phyloP scores from a whole-genome alignment of 1,140 invertebrate genomes.

The Grapholita molesta region DNA sequence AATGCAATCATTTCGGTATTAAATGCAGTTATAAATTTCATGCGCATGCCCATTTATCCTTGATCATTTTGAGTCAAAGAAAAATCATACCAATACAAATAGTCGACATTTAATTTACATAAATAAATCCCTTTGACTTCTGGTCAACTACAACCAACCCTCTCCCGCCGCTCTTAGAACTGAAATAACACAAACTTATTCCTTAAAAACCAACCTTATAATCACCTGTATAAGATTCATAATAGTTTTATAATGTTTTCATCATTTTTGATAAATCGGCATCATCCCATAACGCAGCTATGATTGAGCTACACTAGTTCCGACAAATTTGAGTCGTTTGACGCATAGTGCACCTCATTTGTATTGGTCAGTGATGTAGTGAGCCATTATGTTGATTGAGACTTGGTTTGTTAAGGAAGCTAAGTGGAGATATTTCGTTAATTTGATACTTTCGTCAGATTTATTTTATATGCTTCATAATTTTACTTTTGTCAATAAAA shows the following conservation, averaged over 20 bases:
- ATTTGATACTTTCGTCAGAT: background rate
- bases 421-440: background rate
- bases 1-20: too few species aligned
- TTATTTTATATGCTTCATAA: background rate
- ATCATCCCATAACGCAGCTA: constrained; percentile 32
- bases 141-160: background rate
- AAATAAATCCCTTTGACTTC: constrained; percentile 9
- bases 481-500: too few species aligned
- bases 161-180: background rate
- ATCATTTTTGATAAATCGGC: constrained; percentile 34
- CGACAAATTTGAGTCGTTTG: constrained; percentile 43
- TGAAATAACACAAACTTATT: background rate
- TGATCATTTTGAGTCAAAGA: background rate
- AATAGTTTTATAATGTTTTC: background rate
- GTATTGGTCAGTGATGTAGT: constrained; percentile 47
- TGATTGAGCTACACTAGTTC: constrained; percentile 38
- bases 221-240: background rate
- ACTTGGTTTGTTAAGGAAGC: constrained; percentile 16
- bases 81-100: background rate
- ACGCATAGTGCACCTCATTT: constrained; percentile 34
- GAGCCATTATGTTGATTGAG: constrained; percentile 34
- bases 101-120: constrained; percentile 3
- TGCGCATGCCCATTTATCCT: background rate
- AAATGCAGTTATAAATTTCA: background rate
- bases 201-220: background rate